Conservation (phyloP, 2,888 invertebrate species). For the Fabriciana adippe region DNA sequence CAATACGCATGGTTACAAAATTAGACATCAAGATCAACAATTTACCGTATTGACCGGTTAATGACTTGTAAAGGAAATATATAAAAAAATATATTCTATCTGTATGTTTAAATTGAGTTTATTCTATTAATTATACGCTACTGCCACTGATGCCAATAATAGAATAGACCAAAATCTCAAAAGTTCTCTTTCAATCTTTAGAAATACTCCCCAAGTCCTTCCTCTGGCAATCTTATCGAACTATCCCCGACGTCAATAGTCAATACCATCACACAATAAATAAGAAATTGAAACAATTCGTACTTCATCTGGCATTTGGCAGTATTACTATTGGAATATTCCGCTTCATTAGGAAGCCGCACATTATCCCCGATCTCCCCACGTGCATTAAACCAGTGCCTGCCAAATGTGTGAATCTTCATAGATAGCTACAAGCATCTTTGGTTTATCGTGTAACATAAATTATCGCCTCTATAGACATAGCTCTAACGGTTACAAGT, state of each 20-base stretch:
- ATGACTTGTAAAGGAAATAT: background rate
- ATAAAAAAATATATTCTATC: too few relatives aligned
- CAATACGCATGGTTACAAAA: constrained; percentile 12
- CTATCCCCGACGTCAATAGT: background rate
- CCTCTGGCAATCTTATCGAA: background rate
- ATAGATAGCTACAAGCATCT: constrained; percentile 6
- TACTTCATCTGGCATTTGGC: constrained; percentile 34
- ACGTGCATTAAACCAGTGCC: constrained; percentile 57
- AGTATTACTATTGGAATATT: constrained; percentile 38
- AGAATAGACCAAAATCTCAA: too few relatives aligned
- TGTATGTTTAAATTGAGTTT: too few relatives aligned
- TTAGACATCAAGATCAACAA: background rate
- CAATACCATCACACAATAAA: constrained; percentile 1
- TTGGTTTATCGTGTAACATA: constrained; percentile 11
- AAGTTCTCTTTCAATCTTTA: too few relatives aligned
- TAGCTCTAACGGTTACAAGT: background rate
- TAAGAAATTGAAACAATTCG: constrained; percentile 32
- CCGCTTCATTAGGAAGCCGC: constrained; percentile 75
- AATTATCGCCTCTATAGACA: constrained; percentile 6
- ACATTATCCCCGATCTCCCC: constrained; percentile 64
- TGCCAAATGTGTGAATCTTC: constrained; percentile 47
- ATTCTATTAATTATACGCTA: too few relatives aligned
- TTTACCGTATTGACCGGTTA: background rate
- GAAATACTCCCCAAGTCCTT: too few relatives aligned
- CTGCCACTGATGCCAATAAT: too few relatives aligned